Conservation (phyloP, 1,140 invertebrate genomes). For the Oscheius sp. region DNA sequence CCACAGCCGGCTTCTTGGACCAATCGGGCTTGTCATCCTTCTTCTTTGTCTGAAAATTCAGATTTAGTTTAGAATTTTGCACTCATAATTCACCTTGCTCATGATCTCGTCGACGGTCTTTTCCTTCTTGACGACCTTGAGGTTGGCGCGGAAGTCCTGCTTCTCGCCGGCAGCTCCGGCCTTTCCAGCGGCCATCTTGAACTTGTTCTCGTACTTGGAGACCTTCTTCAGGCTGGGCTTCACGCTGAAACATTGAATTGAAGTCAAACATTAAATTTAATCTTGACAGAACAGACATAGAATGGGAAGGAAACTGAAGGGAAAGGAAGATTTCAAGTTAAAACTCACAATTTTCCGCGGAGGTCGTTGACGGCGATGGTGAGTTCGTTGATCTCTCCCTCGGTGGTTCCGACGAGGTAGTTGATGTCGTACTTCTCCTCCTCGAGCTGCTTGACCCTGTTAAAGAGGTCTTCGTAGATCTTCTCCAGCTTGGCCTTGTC, state of each 20-base stretch:
- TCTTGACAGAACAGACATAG: neutral
- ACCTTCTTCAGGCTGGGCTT: slow-evolving; percentile 99
- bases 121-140: slow-evolving; percentile 46
- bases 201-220: slow-evolving; percentile 97
- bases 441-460: slow-evolving; percentile 82
- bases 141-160: slow-evolving; percentile 43
- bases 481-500: slow-evolving; percentile 74
- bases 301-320: neutral
- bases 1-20: slow-evolving; percentile 40
- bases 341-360: slow-evolving; percentile 97
- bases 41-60: slow-evolving; percentile 21
- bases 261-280: neutral
- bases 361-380: slow-evolving; percentile 99
- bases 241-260: slow-evolving; percentile 67
- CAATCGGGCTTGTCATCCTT: slow-evolving; percentile 43
- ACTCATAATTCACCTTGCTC: slow-evolving; percentile 16
- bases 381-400: slow-evolving; percentile 80
- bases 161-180: slow-evolving; percentile 26
- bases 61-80: slow-evolving; percentile 17
- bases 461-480: slow-evolving; percentile 87
- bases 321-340: slow-evolving; percentile 3
- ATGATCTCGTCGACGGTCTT: slow-evolving; percentile 38
- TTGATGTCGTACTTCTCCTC: slow-evolving; percentile 97
- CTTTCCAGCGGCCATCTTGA: slow-evolving; percentile 34
- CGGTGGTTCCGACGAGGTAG: slow-evolving; percentile 73